phyloP scores from a whole-genome alignment of 1,140 invertebrate genomes.

The Cydia pomonella region DNA sequence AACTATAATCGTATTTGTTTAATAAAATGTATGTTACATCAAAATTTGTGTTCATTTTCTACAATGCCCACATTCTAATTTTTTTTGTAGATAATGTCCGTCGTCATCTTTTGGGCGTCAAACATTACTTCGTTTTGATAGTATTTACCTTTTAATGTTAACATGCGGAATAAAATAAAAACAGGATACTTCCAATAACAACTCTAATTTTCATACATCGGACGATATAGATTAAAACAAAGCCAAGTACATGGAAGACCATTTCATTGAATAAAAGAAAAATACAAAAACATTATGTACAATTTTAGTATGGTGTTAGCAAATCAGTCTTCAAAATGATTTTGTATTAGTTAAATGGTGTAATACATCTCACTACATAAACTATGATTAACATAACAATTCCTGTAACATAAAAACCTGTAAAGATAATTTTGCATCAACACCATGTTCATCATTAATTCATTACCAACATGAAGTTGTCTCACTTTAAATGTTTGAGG shows the following conservation, averaged over 20 bases:
- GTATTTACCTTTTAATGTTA: too few species aligned
- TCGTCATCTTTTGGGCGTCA: too few species aligned
- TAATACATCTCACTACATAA: conserved; percentile 15
- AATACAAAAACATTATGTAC: conserved; percentile 4
- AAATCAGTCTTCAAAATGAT: conserved; percentile 16
- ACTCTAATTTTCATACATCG: not conserved
- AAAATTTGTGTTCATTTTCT: not conserved
- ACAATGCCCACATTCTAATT: not conserved
- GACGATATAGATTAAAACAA: not conserved
- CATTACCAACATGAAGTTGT: not conserved
- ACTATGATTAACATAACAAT: conserved; percentile 10
- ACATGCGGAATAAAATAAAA: not conserved
- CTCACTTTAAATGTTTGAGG: not conserved
- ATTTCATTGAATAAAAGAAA: not conserved
- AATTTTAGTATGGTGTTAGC: conserved; percentile 6
- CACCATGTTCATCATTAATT: not conserved
- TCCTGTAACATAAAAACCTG: conserved; percentile 13
- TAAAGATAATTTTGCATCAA: not conserved
- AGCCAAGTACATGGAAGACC: conserved; percentile 4
- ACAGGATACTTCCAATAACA: not conserved
- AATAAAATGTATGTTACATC: conserved; percentile 12
- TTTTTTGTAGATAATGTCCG: too few species aligned
- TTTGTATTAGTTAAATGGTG: not conserved
- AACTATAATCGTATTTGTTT: conserved; percentile 11
- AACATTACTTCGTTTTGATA: too few species aligned